phyloP scores from a whole-genome alignment of 2,888 invertebrate genomes.

The Congeria kusceri region DNA sequence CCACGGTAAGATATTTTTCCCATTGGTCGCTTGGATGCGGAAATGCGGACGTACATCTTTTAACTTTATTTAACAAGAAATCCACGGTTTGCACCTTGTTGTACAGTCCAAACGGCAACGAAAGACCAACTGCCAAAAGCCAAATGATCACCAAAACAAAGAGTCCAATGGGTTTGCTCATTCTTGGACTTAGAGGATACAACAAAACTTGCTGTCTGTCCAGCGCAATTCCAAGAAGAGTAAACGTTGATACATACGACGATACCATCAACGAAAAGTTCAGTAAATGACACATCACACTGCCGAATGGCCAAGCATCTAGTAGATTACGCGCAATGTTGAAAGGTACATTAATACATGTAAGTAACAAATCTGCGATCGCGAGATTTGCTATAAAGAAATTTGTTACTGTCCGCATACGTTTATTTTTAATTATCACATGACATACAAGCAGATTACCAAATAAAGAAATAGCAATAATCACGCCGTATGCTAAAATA shows the following conservation, averaged over 20 bases:
- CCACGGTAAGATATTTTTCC: slow-evolving; percentile 84
- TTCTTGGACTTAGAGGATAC: slow-evolving; percentile 84
- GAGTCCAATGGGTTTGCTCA: slow-evolving; percentile 83
- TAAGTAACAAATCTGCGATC: slow-evolving; percentile 79
- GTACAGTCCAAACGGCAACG: slow-evolving; percentile 85
- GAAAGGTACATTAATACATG: slow-evolving; percentile 86
- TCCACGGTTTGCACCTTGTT: slow-evolving; percentile 74
- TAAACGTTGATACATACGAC: slow-evolving; percentile 86
- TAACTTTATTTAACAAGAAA: slow-evolving; percentile 61
- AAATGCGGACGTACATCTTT: slow-evolving; percentile 83
- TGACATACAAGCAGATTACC: slow-evolving; percentile 82
- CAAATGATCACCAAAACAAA: slow-evolving; percentile 84
- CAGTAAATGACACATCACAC: slow-evolving; percentile 84
- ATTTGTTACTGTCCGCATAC: slow-evolving; percentile 83
- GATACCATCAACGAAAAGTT: slow-evolving; percentile 85
- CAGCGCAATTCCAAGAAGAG: slow-evolving; percentile 85
- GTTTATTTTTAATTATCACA: slow-evolving; percentile 79
- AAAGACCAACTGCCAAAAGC: slow-evolving; percentile 81
- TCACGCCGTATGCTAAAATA: slow-evolving; percentile 72
- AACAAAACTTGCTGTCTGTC: slow-evolving; percentile 86
- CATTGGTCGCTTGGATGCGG: slow-evolving; percentile 76
- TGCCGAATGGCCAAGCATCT: slow-evolving; percentile 86
- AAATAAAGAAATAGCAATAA: slow-evolving; percentile 78
- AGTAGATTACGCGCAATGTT: slow-evolving; percentile 84
- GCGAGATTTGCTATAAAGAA: slow-evolving; percentile 83